Conservation (phyloP, 2,113 vertebrate species). For the Hypanus sabinus region DNA sequence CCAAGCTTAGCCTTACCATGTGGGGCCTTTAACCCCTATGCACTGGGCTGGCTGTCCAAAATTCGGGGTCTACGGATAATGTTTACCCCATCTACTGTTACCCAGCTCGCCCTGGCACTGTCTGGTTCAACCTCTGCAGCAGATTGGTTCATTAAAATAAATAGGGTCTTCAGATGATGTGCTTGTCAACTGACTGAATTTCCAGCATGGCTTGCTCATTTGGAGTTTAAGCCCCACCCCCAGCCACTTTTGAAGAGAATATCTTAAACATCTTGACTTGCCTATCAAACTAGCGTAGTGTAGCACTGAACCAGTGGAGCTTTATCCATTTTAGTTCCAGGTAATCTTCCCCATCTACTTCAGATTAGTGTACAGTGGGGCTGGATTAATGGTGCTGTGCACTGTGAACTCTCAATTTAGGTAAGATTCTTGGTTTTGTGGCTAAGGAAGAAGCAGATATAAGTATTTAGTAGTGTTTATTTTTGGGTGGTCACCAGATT, state of each 20-base stretch:
- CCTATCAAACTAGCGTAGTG: constrained; percentile 5
- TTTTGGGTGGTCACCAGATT: not conserved
- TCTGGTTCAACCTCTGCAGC: constrained; percentile 37
- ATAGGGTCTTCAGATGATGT: constrained; percentile 47
- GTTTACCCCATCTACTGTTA: constrained; percentile 56
- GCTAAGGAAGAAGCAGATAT: not conserved
- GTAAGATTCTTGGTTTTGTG: not conserved
- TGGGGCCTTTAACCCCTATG: constrained; percentile 31
- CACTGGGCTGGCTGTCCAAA: constrained; percentile 36
- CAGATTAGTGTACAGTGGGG: not conserved
- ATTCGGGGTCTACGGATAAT: constrained; percentile 40
- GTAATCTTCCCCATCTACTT: not conserved
- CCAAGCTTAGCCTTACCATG: constrained; percentile 34
- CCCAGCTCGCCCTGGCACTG: constrained; percentile 52
- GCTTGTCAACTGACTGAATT: constrained; percentile 35
- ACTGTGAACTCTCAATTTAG: not conserved
- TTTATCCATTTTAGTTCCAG: not conserved
- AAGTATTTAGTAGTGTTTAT: not conserved
- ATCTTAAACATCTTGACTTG: not conserved
- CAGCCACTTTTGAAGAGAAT: not conserved
- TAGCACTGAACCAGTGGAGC: not conserved
- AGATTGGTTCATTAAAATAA: constrained; percentile 51
- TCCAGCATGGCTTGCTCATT: constrained; percentile 3
- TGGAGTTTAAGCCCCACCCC: constrained; percentile 1
- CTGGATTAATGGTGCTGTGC: not conserved